These are phyloP conservation scores for Adelges cooleyi DNA, from an alignment of 1,140 invertebrate species.

Conservation along the genomic window DNA sequence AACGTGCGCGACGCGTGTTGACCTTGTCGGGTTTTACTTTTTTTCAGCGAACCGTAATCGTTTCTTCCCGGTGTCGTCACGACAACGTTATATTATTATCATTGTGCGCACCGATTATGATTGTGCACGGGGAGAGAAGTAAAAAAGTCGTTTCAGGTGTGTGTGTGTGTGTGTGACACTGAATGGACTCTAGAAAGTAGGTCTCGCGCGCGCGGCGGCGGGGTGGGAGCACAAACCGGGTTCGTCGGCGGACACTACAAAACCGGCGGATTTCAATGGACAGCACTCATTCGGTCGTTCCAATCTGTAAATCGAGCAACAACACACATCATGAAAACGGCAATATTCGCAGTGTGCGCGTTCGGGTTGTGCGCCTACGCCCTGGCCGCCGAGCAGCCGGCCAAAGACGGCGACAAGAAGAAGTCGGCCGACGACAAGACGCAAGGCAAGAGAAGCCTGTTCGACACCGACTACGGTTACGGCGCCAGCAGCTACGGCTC, in stretches of 20 bases:
- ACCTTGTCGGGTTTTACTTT: no score
- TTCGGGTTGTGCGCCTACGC: background rate
- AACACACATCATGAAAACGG: background rate
- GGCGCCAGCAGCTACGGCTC: conserved; percentile 34
- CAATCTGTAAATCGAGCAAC: background rate
- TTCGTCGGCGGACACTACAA: background rate
- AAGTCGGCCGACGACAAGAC: background rate
- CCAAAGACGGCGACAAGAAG: background rate
- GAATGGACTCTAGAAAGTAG: conserved; percentile 7
- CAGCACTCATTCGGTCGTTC: background rate
- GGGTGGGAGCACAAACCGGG: conserved; percentile 3
- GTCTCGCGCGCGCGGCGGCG: background rate
- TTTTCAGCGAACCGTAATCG: background rate
- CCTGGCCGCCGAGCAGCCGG: background rate
- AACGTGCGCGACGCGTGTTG: no score
- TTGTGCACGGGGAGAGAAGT: background rate
- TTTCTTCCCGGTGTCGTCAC: background rate
- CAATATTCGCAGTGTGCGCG: background rate
- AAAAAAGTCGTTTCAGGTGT: background rate
- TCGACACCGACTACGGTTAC: conserved; percentile 46
- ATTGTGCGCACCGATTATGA: no score
- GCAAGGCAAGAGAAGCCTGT: conserved; percentile 26
- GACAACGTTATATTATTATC: no score
- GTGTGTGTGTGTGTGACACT: no score
- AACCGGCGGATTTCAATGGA: background rate